Evolutionary conservation across 2,113 vertebrate genomes (phyloP).

Genomic region (Emberiza fucata): DNA sequence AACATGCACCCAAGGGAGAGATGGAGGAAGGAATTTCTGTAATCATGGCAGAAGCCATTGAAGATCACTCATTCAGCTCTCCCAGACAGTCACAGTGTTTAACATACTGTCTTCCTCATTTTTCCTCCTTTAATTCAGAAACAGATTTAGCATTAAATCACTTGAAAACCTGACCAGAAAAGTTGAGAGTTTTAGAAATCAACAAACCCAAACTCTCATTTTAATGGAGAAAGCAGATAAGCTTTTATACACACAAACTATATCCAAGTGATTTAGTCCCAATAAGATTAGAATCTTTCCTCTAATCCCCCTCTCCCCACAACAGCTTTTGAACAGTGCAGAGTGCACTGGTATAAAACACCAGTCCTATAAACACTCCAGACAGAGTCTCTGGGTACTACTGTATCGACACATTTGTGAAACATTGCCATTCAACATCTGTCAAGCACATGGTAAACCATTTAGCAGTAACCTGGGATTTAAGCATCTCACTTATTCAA

Average conservation of each 20-base stretch:
- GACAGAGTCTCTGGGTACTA: not conserved
- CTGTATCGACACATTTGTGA: not conserved
- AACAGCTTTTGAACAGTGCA: not conserved
- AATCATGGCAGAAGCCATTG: not conserved
- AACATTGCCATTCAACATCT: not conserved
- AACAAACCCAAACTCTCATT: not conserved
- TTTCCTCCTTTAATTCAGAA: not conserved
- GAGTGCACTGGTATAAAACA: not conserved
- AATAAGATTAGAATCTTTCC: not conserved
- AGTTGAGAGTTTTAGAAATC: not conserved
- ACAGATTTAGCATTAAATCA: accelerated
- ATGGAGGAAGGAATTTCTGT: not conserved
- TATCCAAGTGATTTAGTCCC: not conserved
- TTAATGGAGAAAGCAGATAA: not conserved
- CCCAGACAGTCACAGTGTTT: not conserved
- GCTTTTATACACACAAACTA: not conserved
- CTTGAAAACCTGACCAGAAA: not conserved
- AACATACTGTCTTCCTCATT: not conserved
- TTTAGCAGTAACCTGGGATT: not conserved
- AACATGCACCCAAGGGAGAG: not conserved
- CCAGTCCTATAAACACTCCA: not conserved
- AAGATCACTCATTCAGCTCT: not conserved
- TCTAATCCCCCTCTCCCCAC: not conserved
- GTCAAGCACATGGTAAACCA: not conserved
- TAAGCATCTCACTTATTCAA: not conserved